A percentile compares a stretch with the other conserved stretches of the same genome.
These are phyloP conservation scores for Pissodes strobi DNA, from an alignment of 1,140 invertebrate species.

Conservation along the genomic window DNA sequence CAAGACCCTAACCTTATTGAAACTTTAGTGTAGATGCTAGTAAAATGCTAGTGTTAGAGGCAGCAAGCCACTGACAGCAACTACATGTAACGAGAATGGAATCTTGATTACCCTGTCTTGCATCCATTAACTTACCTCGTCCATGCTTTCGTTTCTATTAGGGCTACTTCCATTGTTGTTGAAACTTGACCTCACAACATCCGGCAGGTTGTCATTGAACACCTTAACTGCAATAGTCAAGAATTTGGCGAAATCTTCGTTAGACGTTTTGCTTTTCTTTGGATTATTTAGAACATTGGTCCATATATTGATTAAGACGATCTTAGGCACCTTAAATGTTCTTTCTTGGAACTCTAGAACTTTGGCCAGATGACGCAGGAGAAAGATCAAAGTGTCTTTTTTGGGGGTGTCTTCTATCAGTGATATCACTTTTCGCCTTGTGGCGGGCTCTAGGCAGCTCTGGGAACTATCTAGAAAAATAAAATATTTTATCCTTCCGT, in stretches of 20 bases:
- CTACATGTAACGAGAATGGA: too few species aligned
- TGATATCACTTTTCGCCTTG: conserved; percentile 16
- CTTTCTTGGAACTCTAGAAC: conserved; percentile 73
- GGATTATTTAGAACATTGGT: conserved; percentile 28
- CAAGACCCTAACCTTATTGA: too few species aligned
- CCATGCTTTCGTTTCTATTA: conserved; percentile 16
- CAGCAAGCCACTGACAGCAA: too few species aligned
- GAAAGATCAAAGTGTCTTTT: conserved; percentile 82
- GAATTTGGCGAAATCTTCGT: conserved; percentile 28
- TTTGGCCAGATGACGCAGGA: conserved; percentile 88
- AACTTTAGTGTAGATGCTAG: too few species aligned
- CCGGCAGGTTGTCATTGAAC: conserved; percentile 30
- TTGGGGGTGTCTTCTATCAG: conserved; percentile 33
- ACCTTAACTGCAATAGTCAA: conserved; percentile 25
- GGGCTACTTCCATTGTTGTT: conserved; percentile 1
- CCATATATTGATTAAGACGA: conserved; percentile 32
- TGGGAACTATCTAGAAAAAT: conserved; percentile 27
- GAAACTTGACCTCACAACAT: conserved; percentile 28
- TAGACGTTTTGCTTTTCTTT: conserved; percentile 11
- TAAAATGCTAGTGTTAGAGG: too few species aligned
- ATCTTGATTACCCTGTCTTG: too few species aligned
- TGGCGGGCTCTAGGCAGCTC: conserved; percentile 24
- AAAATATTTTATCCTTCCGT: not conserved
- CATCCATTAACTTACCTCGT: conserved; percentile 3
- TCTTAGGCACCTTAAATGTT: conserved; percentile 13